Evolutionary conservation across 2,113 vertebrate species (phyloP).

Genomic region (Pelvicachromis taeniatus): DNA sequence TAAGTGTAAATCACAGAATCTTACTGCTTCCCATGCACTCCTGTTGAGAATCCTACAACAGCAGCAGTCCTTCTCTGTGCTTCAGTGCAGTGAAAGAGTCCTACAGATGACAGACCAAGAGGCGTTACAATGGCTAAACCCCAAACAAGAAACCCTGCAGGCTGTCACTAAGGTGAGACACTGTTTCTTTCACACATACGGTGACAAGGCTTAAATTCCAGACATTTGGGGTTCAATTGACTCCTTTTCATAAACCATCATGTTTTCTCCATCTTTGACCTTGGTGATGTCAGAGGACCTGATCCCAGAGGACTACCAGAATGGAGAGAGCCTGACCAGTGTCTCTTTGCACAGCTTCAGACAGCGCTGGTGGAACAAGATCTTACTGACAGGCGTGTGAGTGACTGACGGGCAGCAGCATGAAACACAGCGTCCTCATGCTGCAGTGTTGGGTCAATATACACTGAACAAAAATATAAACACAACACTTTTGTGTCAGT

Average conservation of each 20-base stretch:
- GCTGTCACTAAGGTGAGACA: constrained; percentile 76
- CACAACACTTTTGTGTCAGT: too few relatives aligned
- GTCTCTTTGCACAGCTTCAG: constrained; percentile 76
- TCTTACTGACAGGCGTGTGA: constrained; percentile 52
- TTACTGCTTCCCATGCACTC: constrained; percentile 71
- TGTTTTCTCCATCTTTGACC: background rate
- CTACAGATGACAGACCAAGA: constrained; percentile 73
- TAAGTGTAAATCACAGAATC: background rate
- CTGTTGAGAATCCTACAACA: constrained; percentile 77
- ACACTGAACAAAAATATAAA: too few relatives aligned
- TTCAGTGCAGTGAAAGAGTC: constrained; percentile 75
- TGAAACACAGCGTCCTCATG: background rate
- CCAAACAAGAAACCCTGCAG: constrained; percentile 65
- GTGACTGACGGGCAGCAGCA: background rate
- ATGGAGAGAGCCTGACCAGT: constrained; percentile 75
- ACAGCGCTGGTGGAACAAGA: constrained; percentile 81
- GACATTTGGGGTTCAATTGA: too few relatives aligned
- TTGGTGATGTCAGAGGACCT: constrained; percentile 86
- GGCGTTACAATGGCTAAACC: constrained; percentile 64
- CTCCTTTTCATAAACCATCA: background rate
- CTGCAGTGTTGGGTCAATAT: background rate
- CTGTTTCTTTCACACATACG: background rate
- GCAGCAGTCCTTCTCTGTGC: constrained; percentile 87
- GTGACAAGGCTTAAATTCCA: background rate
- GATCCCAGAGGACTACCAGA: constrained; percentile 82